Evolutionary conservation across 2,888 invertebrate species (phyloP).

Genomic region (Tachystola acroxantha): DNA sequence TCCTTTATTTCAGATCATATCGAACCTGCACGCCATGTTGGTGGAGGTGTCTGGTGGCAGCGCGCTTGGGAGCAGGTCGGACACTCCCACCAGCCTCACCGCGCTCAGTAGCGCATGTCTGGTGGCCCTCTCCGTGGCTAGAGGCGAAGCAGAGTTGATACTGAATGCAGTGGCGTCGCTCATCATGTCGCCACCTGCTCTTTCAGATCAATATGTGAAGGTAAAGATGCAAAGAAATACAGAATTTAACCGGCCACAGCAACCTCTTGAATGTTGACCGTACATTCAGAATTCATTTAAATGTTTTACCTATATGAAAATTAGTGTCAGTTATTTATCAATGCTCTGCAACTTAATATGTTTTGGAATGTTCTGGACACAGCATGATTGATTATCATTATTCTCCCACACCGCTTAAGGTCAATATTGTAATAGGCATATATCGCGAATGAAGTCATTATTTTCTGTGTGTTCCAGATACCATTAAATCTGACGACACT

Average conservation of each 20-base stretch:
- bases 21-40: conserved; percentile 90
- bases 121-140: conserved; percentile 93
- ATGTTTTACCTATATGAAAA: too few species aligned
- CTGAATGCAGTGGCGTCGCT: conserved; percentile 92
- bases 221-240: too few species aligned
- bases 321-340: too few species aligned
- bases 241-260: too few species aligned
- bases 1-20: conserved; percentile 79
- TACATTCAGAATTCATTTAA: too few species aligned
- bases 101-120: conserved; percentile 95
- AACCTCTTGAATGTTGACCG: too few species aligned
- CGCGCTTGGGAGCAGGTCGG: conserved; percentile 37
- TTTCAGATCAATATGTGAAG: conserved; percentile 89
- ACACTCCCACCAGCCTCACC: conserved; percentile 84
- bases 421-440: too few species aligned
- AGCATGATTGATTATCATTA: too few species aligned
- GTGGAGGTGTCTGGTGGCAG: conserved; percentile 88
- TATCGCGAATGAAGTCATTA: too few species aligned
- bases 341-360: too few species aligned
- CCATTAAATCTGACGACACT: conserved; percentile 90
- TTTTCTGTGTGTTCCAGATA: conserved; percentile 80
- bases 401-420: too few species aligned
- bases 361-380: too few species aligned
- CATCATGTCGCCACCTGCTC: conserved; percentile 88
- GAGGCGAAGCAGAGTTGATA: conserved; percentile 94